A percentile compares a stretch with the other conserved stretches of the same genome.
Evolutionary conservation across 2,888 invertebrate genomes (phyloP).

Genomic region (Catocala sponsa): DNA sequence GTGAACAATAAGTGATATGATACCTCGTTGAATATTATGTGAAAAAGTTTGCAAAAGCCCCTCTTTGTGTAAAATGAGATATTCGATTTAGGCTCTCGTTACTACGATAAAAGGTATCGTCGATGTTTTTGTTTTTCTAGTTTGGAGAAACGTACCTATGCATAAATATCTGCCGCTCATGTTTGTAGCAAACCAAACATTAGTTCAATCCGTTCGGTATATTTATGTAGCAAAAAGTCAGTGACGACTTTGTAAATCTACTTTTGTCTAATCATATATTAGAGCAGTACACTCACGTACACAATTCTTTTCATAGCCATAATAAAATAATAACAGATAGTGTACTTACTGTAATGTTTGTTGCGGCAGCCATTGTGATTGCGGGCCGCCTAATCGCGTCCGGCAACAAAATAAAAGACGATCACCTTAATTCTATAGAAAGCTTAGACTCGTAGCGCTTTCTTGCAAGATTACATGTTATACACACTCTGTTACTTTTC

Average conservation of each 20-base stretch:
- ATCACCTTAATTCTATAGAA: conserved; percentile 50
- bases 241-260: not conserved
- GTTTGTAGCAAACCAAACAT: too few relatives aligned
- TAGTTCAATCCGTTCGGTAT: too few relatives aligned
- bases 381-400: conserved; percentile 26
- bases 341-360: conserved; percentile 2
- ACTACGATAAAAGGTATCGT: conserved; percentile 3
- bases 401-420: conserved; percentile 49
- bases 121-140: conserved; percentile 2
- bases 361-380: conserved; percentile 30
- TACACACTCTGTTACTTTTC: conserved; percentile 20
- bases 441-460: conserved; percentile 38
- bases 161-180: too few relatives aligned
- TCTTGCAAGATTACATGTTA: conserved; percentile 48
- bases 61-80: conserved; percentile 13
- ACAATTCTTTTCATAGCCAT: not conserved
- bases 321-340: conserved; percentile 10
- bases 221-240: too few relatives aligned
- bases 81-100: conserved; percentile 10
- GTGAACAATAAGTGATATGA: conserved; percentile 34
- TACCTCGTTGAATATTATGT: conserved; percentile 6
- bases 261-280: not conserved
- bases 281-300: conserved; percentile 6
- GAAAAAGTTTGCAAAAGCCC: not conserved
- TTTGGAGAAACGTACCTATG: too few relatives aligned